Percentiles rank a stretch among this genome's conserved stretches.
phyloP scores from a whole-genome alignment of 2,113 vertebrate species.

The Epinephelus lanceolatus region DNA sequence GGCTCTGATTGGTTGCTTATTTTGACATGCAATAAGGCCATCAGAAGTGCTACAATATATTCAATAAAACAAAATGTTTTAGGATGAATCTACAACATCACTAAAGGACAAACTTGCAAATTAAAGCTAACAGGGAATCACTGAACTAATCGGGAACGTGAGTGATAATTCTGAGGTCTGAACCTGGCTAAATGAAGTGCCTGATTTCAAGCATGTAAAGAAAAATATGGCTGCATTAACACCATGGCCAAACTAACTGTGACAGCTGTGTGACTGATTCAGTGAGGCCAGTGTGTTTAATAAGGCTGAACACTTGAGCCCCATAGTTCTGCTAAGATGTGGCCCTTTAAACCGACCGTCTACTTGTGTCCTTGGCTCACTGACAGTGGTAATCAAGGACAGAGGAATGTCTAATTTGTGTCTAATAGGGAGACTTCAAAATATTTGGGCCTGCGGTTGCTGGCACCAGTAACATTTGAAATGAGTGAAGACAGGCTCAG shows the following conservation, averaged over 20 bases:
- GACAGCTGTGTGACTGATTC: constrained; percentile 32
- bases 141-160: background rate
- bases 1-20: too few relatives aligned
- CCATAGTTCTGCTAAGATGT: background rate
- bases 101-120: background rate
- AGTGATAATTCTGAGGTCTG: background rate
- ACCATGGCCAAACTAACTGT: background rate
- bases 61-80: background rate
- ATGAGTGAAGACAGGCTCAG: constrained; percentile 29
- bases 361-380: constrained; percentile 19
- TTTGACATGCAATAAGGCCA: too few relatives aligned
- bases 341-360: background rate
- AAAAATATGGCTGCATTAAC: constrained; percentile 19
- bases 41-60: too few relatives aligned
- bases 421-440: constrained; percentile 44
- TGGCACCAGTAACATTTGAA: constrained; percentile 32
- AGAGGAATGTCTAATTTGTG: constrained; percentile 43
- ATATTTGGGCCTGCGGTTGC: constrained; percentile 16
- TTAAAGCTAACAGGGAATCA: background rate
- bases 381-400: constrained; percentile 30
- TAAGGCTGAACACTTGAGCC: background rate
- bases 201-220: constrained; percentile 13
- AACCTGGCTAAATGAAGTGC: background rate
- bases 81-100: background rate
- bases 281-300: constrained; percentile 13